phyloP scores from a whole-genome alignment of 1,140 invertebrate species.

The Oncopeltus fasciatus region DNA sequence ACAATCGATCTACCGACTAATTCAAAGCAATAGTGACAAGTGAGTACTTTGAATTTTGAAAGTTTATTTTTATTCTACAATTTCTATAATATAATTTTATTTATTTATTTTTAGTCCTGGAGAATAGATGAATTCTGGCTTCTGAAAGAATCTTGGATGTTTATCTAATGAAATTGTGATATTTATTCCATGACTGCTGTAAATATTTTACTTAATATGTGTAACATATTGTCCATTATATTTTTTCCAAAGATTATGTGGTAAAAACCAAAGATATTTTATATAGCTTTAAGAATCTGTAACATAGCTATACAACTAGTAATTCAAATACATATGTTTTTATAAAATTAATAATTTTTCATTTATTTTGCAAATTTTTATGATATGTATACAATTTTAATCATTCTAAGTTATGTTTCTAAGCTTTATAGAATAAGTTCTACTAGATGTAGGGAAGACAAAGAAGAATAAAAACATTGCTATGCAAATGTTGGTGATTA shows the following conservation, averaged over 20 bases:
- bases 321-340: neutral
- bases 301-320: too few species aligned
- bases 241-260: conserved; percentile 8
- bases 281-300: neutral
- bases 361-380: neutral
- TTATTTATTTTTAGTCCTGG: neutral
- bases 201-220: neutral
- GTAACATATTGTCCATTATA: conserved; percentile 6
- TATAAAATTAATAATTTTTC: neutral
- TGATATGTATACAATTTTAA: too few species aligned
- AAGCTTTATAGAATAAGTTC: too few species aligned
- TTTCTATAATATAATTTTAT: neutral
- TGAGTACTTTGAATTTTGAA: neutral
- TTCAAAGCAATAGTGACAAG: neutral
- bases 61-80: neutral
- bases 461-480: too few species aligned
- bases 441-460: too few species aligned
- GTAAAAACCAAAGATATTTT: conserved; percentile 8
- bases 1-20: conserved; percentile 23
- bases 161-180: neutral
- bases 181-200: neutral
- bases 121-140: neutral
- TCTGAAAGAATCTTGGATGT: neutral
- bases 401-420: too few species aligned
- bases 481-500: too few species aligned